Evolutionary conservation across 2,888 invertebrate species (phyloP), one percentile per base, ranked within the genome.

Genomic region (Cheilosia soror): DNA sequence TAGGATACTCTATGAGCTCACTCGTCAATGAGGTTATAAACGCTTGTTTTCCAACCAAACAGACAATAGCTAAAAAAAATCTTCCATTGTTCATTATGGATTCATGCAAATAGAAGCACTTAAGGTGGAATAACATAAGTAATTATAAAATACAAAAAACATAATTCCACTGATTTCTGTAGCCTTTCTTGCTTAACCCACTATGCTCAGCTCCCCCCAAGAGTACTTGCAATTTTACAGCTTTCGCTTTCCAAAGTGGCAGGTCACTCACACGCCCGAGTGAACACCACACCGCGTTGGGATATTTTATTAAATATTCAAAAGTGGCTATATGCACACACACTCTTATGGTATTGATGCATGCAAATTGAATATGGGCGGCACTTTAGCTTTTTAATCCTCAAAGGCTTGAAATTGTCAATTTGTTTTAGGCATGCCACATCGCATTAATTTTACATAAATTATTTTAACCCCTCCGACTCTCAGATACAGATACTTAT

Each of bases 351-450:
- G 40, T 62, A 81, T 85, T 81, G 80, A 85, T 85, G 85, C 81
- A 85, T 76, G 66, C 81, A 76, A 85, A 85, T 81, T 85, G 60
- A 76, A 85, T 71, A 66, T 57, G 63, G 84, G 66, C 49, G 65
- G 81, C 76, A 76, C 80, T 80, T 81, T 75, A 81, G 85, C 80
- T 66, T 85, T 81, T 71, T 69, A 85, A 81, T 76, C 76, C 85
- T 80, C 76, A 85, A 85, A 80, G 81, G 80, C 76, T 85, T 85
- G 58, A 75, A 85, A 80, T 85, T 85, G 81, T 76, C 85, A 85
- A 76, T 85, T 85, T 85, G 80, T 76, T 65, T 75, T 84, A 84
- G 81, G 58, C 71, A 37, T 58, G 51, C 85, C 76, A 53, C 71
- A 85, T 47, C 57, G 65, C 72, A 80, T 85, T 72, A 75, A 81